Conservation (phyloP, 2,888 invertebrate genomes). For the Ferdinandea cuprea region DNA sequence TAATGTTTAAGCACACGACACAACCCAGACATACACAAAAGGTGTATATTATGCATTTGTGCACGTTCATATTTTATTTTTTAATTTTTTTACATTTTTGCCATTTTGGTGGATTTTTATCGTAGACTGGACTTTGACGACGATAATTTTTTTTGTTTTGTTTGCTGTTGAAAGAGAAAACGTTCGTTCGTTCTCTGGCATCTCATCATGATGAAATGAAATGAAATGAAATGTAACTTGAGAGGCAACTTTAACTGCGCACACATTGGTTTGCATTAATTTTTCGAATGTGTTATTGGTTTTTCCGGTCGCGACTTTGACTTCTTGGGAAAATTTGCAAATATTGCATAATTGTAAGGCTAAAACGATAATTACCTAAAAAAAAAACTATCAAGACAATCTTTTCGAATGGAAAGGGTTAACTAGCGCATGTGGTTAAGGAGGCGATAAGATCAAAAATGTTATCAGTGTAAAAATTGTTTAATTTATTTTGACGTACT, state of each 20-base stretch:
- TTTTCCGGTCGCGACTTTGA: background rate
- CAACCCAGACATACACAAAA: too few relatives aligned
- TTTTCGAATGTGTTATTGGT: conserved; percentile 1
- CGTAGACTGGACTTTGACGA: conserved; percentile 14
- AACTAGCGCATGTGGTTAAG: too few relatives aligned
- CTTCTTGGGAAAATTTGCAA: conserved; percentile 23
- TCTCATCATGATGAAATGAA: conserved; percentile 21
- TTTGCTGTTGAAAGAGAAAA: conserved; percentile 61
- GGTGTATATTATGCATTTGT: conserved; percentile 48
- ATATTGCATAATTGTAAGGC: conserved; percentile 13
- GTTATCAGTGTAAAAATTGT: too few relatives aligned
- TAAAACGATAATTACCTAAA: background rate
- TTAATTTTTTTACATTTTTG: too few relatives aligned
- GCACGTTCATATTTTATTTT: too few relatives aligned
- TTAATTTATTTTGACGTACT: too few relatives aligned
- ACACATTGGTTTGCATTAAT: conserved; percentile 62
- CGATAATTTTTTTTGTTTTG: too few relatives aligned
- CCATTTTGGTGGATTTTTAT: conserved; percentile 50
- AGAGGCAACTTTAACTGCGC: conserved; percentile 32
- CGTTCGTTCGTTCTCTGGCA: conserved; percentile 36
- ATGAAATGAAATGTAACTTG: conserved; percentile 29
- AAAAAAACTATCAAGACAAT: background rate
- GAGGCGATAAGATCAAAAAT: too few relatives aligned
- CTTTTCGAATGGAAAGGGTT: background rate
- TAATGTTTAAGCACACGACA: conserved; percentile 30